Conservation (phyloP, 2,113 vertebrate species). For the Andinoacara biseriatus region DNA sequence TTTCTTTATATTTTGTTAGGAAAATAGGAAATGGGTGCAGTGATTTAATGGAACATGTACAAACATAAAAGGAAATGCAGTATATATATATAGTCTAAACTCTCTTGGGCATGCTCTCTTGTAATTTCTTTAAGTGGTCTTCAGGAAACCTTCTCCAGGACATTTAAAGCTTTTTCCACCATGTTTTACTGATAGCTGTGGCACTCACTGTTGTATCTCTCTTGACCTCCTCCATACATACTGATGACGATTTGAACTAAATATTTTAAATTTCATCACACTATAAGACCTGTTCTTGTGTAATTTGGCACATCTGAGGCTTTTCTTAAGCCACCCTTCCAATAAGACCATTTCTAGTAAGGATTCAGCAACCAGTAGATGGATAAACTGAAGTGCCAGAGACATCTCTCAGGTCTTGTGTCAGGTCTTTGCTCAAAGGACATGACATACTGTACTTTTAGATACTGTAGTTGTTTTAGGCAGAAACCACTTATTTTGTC, state of each 20-base stretch:
- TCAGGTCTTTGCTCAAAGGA: neutral
- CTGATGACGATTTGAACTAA: neutral
- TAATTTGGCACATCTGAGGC: neutral
- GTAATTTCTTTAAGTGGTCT: neutral
- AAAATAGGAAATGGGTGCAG: neutral
- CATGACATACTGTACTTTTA: neutral
- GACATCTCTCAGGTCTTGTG: neutral
- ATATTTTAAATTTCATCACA: no score
- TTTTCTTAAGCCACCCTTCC: neutral
- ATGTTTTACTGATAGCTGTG: neutral
- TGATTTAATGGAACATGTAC: neutral
- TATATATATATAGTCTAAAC: fast-evolving
- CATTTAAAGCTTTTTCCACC: neutral
- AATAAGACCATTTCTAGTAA: neutral
- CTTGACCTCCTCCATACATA: neutral
- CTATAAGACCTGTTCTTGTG: neutral
- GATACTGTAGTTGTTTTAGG: neutral
- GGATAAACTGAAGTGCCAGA: neutral
- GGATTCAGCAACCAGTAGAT: neutral
- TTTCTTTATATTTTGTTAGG: neutral
- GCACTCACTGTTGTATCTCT: neutral
- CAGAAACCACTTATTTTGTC: neutral
- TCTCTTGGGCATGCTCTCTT: neutral
- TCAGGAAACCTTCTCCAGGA: neutral
- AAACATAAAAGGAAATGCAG: neutral